Evolutionary conservation across 2,797 vertebrate species (phyloP).

Genomic region (Atherinosoma microstoma): DNA sequence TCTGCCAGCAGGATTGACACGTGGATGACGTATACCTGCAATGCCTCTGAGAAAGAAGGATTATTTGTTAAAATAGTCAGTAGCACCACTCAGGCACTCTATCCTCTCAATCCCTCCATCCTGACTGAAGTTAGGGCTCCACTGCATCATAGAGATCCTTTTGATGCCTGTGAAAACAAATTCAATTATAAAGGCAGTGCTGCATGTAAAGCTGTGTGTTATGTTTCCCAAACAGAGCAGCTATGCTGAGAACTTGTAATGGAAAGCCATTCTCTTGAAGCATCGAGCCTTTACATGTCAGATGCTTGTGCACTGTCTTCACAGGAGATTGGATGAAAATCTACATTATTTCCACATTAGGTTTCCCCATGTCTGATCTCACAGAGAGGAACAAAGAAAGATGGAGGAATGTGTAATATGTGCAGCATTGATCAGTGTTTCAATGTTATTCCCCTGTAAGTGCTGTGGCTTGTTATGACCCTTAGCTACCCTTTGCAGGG

Average conservation of each 20-base stretch:
- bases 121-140: slow-evolving; percentile 70
- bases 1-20: slow-evolving; percentile 82
- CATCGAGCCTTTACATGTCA: slow-evolving; percentile 78
- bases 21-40: slow-evolving; percentile 85
- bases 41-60: slow-evolving; percentile 79
- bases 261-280: slow-evolving; percentile 84
- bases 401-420: slow-evolving; percentile 67
- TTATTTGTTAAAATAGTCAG: slow-evolving; percentile 84
- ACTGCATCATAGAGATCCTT: slow-evolving; percentile 65
- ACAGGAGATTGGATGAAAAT: slow-evolving; percentile 66
- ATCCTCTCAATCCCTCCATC: slow-evolving; percentile 47
- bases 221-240: slow-evolving; percentile 75
- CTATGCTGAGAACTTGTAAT: slow-evolving; percentile 80
- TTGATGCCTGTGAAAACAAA: slow-evolving; percentile 78
- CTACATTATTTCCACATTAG: slow-evolving; percentile 76
- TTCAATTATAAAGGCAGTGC: slow-evolving; percentile 83
- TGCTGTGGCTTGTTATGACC: slow-evolving; percentile 71
- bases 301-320: slow-evolving; percentile 70
- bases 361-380: slow-evolving; percentile 53
- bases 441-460: slow-evolving; percentile 66
- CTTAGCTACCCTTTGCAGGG: slow-evolving; percentile 66
- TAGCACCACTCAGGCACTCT: slow-evolving; percentile 73
- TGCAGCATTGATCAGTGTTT: slow-evolving; percentile 68
- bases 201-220: slow-evolving; percentile 79
- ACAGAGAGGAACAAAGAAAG: slow-evolving; percentile 65